Conservation (phyloP, 2,888 invertebrate species). For the Eilema griseolum region DNA sequence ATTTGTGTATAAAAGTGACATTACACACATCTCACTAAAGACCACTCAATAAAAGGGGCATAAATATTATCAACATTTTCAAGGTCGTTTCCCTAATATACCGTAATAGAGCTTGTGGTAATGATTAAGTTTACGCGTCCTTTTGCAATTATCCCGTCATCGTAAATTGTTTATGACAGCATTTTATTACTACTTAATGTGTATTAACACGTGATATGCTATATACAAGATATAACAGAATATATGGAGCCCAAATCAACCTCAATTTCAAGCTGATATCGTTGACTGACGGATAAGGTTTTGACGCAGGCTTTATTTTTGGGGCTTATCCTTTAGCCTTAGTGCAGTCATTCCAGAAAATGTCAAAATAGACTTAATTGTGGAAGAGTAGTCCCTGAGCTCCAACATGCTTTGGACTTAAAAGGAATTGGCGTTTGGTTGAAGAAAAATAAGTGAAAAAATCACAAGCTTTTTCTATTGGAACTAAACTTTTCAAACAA, state of each 20-base stretch:
- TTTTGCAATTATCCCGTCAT: slow-evolving; percentile 11
- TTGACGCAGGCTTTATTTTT: not conserved
- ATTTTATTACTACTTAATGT: slow-evolving; percentile 17
- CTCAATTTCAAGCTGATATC: too few relatives aligned
- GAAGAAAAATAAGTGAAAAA: too few relatives aligned
- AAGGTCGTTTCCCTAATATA: not conserved
- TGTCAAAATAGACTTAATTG: too few relatives aligned
- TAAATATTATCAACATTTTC: not conserved
- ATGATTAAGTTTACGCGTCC: slow-evolving; percentile 12
- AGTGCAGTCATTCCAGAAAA: not conserved
- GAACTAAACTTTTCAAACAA: too few relatives aligned
- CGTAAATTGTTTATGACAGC: slow-evolving; percentile 16
- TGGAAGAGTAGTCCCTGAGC: too few relatives aligned
- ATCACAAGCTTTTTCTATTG: too few relatives aligned
- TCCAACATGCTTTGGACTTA: too few relatives aligned
- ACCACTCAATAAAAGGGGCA: not conserved
- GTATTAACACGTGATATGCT: slow-evolving; percentile 8
- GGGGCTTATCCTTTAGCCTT: too few relatives aligned
- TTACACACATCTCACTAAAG: not conserved
- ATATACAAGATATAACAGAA: not conserved
- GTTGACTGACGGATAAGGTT: too few relatives aligned
- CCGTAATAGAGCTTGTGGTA: not conserved
- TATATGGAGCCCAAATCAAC: not conserved
- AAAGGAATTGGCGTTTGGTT: too few relatives aligned
- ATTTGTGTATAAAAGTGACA: not conserved